Conservation (phyloP, 1,140 invertebrate species). For the Acromyrmex charruanus region DNA sequence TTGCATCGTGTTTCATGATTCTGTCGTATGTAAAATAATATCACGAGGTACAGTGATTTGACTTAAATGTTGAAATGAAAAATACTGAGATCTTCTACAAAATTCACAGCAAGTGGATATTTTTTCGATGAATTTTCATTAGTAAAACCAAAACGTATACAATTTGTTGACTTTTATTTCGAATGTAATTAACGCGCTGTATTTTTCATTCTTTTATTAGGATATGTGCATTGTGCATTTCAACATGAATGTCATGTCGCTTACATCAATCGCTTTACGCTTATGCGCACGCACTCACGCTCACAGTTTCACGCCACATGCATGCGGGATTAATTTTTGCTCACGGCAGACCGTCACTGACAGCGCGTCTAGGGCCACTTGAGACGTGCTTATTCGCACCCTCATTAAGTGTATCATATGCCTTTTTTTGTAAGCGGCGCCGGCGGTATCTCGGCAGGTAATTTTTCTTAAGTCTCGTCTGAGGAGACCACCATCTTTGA, state of each 20-base stretch:
- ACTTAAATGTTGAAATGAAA: not conserved
- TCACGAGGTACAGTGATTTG: not conserved
- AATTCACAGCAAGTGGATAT: not conserved
- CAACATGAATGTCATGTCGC: not conserved
- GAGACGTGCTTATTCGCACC: slow-evolving; percentile 83
- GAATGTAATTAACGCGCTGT: slow-evolving; percentile 4
- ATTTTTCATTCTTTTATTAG: not conserved
- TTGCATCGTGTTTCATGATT: not conserved
- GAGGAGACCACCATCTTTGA: slow-evolving; percentile 66
- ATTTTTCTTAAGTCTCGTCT: slow-evolving; percentile 71
- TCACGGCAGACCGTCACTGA: slow-evolving; percentile 62
- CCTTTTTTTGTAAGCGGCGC: slow-evolving; percentile 50
- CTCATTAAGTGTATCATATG: slow-evolving; percentile 76
- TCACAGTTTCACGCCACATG: slow-evolving; percentile 46
- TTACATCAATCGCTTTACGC: not conserved
- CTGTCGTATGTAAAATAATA: not conserved
- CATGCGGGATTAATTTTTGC: slow-evolving; percentile 77
- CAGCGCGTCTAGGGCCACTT: slow-evolving; percentile 77
- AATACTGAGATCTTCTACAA: not conserved
- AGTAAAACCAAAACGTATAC: not conserved
- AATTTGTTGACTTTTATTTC: not conserved
- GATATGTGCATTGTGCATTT: slow-evolving; percentile 8
- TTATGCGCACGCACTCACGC: not conserved
- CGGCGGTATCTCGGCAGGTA: slow-evolving; percentile 33
- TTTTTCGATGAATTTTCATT: not conserved